Evolutionary conservation across 2,888 invertebrate genomes (phyloP), one percentile per base, ranked within the genome.

Genomic region (Pseudococcus longispinus): DNA sequence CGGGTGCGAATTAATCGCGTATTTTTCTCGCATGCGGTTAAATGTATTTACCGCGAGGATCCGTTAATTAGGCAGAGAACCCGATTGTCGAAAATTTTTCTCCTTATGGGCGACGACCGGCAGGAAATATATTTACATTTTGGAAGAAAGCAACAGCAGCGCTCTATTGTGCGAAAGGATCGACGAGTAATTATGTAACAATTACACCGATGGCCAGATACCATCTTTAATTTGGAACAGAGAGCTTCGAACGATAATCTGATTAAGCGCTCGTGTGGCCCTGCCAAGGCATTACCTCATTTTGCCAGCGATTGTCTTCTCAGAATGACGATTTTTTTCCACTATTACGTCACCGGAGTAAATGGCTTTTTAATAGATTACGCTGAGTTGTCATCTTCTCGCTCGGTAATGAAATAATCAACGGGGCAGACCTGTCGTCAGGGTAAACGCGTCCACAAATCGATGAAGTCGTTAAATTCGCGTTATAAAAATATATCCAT

Each of bases 181-280:
- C 51, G n/a, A 3, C n/a, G n/a, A 2, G n/a, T 51, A 51, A 23
- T 60, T 60, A 23, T 15, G 60, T 23, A 60, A 60, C 13, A 60
- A 60, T 23, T 60, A 60, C 60, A 23, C 8, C 23, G 60, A 60
- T 8, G 60, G 23, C 13, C 60, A 51, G 60, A 60, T 60, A 60
- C 23, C 23, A 60, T 60, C 60, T 60, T 60, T 60, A 60, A 60
- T 60, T 60, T 60, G 60, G 60, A 60, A 60, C 60, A 60, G 60
- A 60, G 8, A 23, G 60, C 60, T 60, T 60, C 23, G 60, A 23
- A 60, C 23, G 23, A 11, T 60, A 60, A 60, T 60, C 60, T 60
- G 60, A 60, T 60, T 60, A 60, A n/a, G 23, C 23, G 6, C 15
- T 8, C 0, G 23, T 6, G 23, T 60, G 60, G 20, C 60, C 23